These are phyloP conservation scores for Ophonus ardosiacus DNA, from an alignment of 2,888 invertebrate genomes.

Conservation along the genomic window DNA sequence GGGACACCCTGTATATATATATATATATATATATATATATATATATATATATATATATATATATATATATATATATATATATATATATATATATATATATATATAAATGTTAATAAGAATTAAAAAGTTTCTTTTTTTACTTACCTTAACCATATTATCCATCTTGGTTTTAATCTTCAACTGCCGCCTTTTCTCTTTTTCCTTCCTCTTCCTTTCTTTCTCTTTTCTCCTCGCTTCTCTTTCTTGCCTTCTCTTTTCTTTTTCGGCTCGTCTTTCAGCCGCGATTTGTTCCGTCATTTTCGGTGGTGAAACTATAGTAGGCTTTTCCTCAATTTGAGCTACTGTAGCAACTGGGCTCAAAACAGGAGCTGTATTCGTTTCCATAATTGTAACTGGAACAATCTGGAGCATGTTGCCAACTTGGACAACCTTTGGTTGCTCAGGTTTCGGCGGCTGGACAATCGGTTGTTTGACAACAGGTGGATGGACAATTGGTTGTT, in stretches of 20 bases:
- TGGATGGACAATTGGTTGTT: slow-evolving; percentile 75
- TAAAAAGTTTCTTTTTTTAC: not conserved
- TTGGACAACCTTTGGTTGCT: slow-evolving; percentile 73
- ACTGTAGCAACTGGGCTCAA: slow-evolving; percentile 18
- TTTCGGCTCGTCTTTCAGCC: slow-evolving; percentile 72
- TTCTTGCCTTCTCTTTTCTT: slow-evolving; percentile 72
- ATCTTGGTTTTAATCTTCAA: slow-evolving; percentile 73
- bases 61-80: too few relatives aligned
- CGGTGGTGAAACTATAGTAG: slow-evolving; percentile 46
- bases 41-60: too few relatives aligned
- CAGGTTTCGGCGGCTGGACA: slow-evolving; percentile 40
- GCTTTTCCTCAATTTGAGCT: slow-evolving; percentile 43
- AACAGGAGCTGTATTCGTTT: slow-evolving; percentile 12
- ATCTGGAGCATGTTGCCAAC: slow-evolving; percentile 81
- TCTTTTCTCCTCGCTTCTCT: slow-evolving; percentile 73
- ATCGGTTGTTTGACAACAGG: not conserved
- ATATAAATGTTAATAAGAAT: too few relatives aligned
- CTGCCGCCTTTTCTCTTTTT: slow-evolving; percentile 73
- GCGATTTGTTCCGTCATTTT: slow-evolving; percentile 63
- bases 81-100: too few relatives aligned
- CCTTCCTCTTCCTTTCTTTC: slow-evolving; percentile 73
- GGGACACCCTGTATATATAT: too few relatives aligned
- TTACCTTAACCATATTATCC: slow-evolving; percentile 75
- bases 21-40: too few relatives aligned
- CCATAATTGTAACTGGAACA: slow-evolving; percentile 75